Evolutionary conservation across 2,797 vertebrate genomes (phyloP).

Genomic region (Dendrocincla fuliginosa): DNA sequence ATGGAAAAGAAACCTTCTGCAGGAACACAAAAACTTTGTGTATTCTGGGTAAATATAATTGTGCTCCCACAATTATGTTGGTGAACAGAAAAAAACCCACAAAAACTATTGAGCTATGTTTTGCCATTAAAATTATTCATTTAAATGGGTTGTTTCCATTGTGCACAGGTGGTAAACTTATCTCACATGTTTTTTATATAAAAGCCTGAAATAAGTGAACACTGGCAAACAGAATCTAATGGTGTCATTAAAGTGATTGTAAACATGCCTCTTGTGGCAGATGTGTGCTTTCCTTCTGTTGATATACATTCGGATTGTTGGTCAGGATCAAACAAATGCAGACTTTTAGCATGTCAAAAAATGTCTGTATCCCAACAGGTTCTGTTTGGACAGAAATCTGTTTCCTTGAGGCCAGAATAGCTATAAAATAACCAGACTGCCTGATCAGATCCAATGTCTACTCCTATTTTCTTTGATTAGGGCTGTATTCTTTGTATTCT

Average conservation of each 20-base stretch:
- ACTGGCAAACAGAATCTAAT: conserved; percentile 70
- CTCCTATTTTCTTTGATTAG: conserved; percentile 71
- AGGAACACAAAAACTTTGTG: not conserved
- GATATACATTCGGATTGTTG: conserved; percentile 64
- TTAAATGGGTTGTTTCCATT: conserved; percentile 48
- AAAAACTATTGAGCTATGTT: not conserved
- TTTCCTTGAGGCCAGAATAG: conserved; percentile 69
- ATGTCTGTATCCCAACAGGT: conserved; percentile 65
- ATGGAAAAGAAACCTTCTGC: not conserved
- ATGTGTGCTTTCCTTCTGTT: conserved; percentile 71
- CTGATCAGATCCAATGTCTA: conserved; percentile 62
- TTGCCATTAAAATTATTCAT: conserved; percentile 49
- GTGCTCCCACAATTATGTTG: not conserved
- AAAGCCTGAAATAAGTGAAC: conserved; percentile 57
- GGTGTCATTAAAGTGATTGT: conserved; percentile 78
- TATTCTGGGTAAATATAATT: conserved; percentile 11
- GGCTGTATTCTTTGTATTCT: conserved; percentile 41
- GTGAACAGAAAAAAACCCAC: conserved; percentile 12
- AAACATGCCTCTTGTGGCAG: conserved; percentile 75
- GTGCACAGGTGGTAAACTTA: conserved; percentile 73
- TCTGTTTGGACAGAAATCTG: conserved; percentile 71
- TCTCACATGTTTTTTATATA: conserved; percentile 64
- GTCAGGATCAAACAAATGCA: conserved; percentile 76
- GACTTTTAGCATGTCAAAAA: conserved; percentile 68
- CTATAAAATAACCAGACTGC: conserved; percentile 76